These are phyloP conservation scores for Lochmaea crataegi DNA, from an alignment of 2,888 invertebrate genomes.

Conservation along the genomic window DNA sequence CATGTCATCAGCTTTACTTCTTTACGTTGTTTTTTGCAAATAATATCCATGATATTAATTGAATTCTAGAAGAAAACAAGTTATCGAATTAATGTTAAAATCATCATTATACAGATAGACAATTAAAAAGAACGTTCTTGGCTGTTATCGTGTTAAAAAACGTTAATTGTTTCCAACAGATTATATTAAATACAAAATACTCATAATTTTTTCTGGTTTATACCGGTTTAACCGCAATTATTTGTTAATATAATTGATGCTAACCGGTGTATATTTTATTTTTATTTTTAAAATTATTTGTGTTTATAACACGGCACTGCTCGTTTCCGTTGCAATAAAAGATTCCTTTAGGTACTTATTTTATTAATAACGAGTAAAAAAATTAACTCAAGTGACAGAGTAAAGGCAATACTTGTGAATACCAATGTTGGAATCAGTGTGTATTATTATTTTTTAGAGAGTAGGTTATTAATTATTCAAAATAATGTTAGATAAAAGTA, in stretches of 20 bases:
- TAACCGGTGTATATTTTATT: background rate
- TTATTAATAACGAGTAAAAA: background rate
- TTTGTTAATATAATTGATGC: background rate
- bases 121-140: background rate
- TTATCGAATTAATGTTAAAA: background rate
- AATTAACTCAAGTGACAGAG: background rate
- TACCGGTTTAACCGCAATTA: background rate
- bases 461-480: no score
- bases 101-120: background rate
- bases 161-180: background rate
- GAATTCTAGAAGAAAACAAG: background rate
- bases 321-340: background rate
- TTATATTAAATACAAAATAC: background rate
- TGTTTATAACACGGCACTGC: conserved; percentile 1
- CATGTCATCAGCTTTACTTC: no score
- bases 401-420: no score
- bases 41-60: background rate
- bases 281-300: background rate
- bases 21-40: background rate
- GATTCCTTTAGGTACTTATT: background rate
- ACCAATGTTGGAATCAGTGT: no score
- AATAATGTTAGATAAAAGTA: no score
- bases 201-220: background rate
- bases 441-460: no score
- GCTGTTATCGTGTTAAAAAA: background rate